Conservation (phyloP, 2,797 vertebrate genomes). For the Monodelphis domestica region DNA sequence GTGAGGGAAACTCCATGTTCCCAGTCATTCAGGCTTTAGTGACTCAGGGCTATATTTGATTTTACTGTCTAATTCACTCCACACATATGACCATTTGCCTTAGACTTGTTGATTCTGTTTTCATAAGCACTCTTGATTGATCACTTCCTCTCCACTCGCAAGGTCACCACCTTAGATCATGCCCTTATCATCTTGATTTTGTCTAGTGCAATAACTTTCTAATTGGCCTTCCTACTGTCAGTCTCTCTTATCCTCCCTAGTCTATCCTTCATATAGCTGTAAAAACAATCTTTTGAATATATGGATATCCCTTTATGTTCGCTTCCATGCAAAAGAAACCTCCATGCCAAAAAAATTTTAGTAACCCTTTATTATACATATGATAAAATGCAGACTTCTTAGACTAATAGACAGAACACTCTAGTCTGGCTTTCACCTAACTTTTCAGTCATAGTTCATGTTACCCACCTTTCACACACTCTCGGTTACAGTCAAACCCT, state of each 20-base stretch:
- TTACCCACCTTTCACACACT: neutral
- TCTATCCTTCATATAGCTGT: neutral
- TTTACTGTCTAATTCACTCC: neutral
- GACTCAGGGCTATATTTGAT: neutral
- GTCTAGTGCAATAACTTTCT: neutral
- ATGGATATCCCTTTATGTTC: neutral
- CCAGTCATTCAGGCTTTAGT: neutral
- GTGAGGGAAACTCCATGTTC: neutral
- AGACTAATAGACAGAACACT: neutral
- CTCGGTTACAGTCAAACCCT: neutral
- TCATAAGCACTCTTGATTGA: neutral
- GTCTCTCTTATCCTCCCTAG: neutral
- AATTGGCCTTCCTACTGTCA: neutral
- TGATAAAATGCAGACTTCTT: neutral
- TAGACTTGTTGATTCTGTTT: neutral
- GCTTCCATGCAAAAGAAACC: neutral
- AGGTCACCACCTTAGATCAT: neutral
- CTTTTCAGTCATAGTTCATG: neutral
- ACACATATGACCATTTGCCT: neutral
- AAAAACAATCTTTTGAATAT: neutral
- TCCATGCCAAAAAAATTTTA: neutral
- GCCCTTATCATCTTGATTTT: neutral
- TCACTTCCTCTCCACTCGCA: neutral
- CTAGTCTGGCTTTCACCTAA: neutral
- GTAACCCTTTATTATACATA: neutral